Evolutionary conservation across 1,140 invertebrate genomes (phyloP).

Genomic region (Ceratitis capitata): DNA sequence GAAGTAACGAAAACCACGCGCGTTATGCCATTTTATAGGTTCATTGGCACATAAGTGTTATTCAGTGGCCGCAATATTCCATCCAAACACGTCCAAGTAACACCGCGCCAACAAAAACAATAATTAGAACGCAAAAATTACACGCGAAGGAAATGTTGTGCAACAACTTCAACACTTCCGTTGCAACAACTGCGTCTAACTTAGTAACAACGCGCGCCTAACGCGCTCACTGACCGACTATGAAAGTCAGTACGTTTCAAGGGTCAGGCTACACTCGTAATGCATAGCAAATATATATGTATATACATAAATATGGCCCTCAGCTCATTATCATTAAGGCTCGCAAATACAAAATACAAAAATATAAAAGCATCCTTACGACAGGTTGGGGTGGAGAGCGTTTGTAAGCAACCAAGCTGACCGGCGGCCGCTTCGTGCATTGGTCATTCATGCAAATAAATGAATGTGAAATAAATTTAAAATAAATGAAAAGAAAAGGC

Average conservation of each 20-base stretch:
- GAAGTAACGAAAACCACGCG: not conserved
- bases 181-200: not conserved
- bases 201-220: not conserved
- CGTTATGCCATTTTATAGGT: no score
- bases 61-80: no score
- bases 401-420: not conserved
- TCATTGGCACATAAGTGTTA: no score
- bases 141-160: not conserved
- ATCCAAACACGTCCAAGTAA: no score
- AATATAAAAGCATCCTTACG: not conserved
- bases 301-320: no score
- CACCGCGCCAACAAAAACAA: no score
- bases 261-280: no score
- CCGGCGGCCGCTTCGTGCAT: not conserved
- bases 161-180: constrained; percentile 25
- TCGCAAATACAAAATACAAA: not conserved
- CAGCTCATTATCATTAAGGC: not conserved
- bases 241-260: not conserved
- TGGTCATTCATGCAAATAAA: constrained; percentile 35
- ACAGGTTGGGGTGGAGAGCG: not conserved
- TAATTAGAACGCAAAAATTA: not conserved
- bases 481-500: constrained; percentile 32
- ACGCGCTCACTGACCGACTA: not conserved
- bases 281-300: no score
- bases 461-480: constrained; percentile 36